These are phyloP conservation scores for Caenorhabditis sp. DNA, from an alignment of 2,888 invertebrate genomes.

Conservation along the genomic window DNA sequence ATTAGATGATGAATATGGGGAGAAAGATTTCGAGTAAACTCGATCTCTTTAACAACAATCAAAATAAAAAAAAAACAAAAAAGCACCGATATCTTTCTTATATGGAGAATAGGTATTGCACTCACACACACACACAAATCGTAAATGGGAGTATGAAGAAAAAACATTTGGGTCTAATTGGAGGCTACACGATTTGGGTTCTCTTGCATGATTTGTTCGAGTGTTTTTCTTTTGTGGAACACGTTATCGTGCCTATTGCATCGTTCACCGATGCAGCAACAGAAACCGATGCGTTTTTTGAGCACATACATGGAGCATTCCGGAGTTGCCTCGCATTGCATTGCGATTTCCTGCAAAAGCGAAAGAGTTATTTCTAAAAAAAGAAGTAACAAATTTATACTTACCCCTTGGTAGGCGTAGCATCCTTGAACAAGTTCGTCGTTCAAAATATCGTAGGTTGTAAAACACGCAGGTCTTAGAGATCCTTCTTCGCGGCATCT, in stretches of 20 bases:
- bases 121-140: too few relatives aligned
- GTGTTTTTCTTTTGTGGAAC: neutral
- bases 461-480: slow-evolving; percentile 4
- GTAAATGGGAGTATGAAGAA: too few relatives aligned
- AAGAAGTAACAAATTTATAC: too few relatives aligned
- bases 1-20: too few relatives aligned
- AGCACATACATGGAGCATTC: neutral
- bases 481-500: neutral
- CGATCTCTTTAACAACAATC: too few relatives aligned
- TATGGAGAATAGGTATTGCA: too few relatives aligned
- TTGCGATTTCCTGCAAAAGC: slow-evolving; percentile 2
- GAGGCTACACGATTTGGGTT: too few relatives aligned
- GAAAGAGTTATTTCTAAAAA: neutral
- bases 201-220: too few relatives aligned
- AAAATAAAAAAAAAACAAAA: too few relatives aligned
- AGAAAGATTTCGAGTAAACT: too few relatives aligned
- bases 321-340: neutral
- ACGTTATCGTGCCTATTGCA: neutral
- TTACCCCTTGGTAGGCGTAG: slow-evolving; percentile 8
- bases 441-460: neutral
- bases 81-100: too few relatives aligned
- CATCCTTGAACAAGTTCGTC: slow-evolving; percentile 12
- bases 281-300: neutral
- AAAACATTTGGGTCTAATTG: too few relatives aligned
- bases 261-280: slow-evolving; percentile 5